phyloP scores from a whole-genome alignment of 2,797 vertebrate species.

The Glossophaga mutica region DNA sequence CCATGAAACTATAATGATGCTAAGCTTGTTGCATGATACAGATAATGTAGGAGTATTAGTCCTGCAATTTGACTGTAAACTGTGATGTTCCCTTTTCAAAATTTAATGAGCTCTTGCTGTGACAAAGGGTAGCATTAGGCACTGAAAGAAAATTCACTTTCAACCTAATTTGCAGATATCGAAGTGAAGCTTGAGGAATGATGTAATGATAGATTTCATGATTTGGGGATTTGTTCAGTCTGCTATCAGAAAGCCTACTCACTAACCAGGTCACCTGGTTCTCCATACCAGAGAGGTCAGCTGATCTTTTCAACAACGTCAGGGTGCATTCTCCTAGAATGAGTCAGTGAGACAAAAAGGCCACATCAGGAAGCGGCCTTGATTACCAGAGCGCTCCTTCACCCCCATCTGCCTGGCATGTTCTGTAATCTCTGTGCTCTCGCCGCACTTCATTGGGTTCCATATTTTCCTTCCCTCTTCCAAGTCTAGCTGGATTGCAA shows the following conservation, averaged over 20 bases:
- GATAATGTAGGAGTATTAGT: slow-evolving; percentile 54
- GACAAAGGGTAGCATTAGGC: slow-evolving; percentile 57
- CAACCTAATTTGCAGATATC: slow-evolving; percentile 24
- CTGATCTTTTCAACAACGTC: neutral
- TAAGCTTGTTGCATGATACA: slow-evolving; percentile 63
- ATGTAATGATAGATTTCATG: neutral
- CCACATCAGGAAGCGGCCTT: neutral
- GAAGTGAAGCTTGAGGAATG: neutral
- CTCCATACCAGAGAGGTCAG: neutral
- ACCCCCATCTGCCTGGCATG: no score
- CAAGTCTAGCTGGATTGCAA: no score
- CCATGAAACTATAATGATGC: slow-evolving; percentile 80
- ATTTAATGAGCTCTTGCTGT: slow-evolving; percentile 75
- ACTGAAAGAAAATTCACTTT: slow-evolving; percentile 54
- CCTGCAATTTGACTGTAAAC: neutral
- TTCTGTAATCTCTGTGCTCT: no score
- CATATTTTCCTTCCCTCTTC: no score
- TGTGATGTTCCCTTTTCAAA: slow-evolving; percentile 61
- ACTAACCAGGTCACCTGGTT: neutral
- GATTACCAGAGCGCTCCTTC: no score
- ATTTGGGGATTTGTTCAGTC: neutral
- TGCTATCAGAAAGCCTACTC: neutral
- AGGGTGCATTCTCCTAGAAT: neutral
- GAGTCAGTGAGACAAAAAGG: slow-evolving; percentile 2
- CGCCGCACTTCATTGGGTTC: no score